Evolutionary conservation across 2,797 vertebrate species (phyloP).

Genomic region (Margarornis squamiger): DNA sequence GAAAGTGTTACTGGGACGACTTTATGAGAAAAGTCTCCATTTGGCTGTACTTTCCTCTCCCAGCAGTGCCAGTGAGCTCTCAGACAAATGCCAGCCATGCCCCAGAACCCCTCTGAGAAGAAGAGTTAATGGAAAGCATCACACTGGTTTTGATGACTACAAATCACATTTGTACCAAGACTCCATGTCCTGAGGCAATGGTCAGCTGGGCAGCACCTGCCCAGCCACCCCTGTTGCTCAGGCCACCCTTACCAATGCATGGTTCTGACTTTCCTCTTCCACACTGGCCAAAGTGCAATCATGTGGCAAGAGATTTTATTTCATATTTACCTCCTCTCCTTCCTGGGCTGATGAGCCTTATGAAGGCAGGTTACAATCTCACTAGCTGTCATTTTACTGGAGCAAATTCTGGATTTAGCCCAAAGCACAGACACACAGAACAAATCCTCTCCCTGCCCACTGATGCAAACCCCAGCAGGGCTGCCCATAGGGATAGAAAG

Average conservation of each 20-base stretch:
- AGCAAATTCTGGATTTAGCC: neutral
- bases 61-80: neutral
- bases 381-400: neutral
- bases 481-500: neutral
- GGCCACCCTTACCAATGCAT: neutral
- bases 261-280: neutral
- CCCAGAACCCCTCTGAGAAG: neutral
- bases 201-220: neutral
- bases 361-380: neutral
- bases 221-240: neutral
- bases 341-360: neutral
- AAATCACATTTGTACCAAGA: neutral
- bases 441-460: neutral
- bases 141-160: neutral
- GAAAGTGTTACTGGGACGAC: neutral
- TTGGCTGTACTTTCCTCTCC: neutral
- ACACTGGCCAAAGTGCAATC: neutral
- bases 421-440: neutral
- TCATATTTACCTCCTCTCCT: neutral
- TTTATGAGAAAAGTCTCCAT: neutral
- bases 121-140: neutral
- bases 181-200: neutral
- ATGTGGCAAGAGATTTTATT: neutral
- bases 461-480: neutral
- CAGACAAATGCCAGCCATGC: neutral